Conservation (phyloP, 2,888 invertebrate genomes). For the Ophioninae sp. region DNA sequence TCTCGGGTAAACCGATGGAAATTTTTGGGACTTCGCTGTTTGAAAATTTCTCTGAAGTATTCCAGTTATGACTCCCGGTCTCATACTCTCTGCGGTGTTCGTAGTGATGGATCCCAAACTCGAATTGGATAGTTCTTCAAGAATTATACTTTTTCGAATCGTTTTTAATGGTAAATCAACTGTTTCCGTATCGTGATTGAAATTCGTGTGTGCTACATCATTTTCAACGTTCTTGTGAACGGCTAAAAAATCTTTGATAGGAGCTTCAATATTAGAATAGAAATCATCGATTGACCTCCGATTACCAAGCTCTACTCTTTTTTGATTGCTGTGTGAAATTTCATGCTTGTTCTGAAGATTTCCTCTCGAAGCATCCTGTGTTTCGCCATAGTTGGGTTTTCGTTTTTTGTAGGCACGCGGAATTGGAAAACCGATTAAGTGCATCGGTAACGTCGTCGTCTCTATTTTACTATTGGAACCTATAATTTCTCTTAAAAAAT, state of each 20-base stretch:
- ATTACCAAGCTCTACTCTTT: not conserved
- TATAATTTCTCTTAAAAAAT: not conserved
- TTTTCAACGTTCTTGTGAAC: not conserved
- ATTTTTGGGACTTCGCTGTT: constrained; percentile 8
- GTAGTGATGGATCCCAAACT: not conserved
- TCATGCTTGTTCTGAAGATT: not conserved
- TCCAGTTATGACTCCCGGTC: not conserved
- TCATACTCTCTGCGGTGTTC: not conserved
- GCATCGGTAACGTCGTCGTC: not conserved
- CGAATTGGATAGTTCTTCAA: not conserved
- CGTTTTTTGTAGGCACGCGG: not conserved
- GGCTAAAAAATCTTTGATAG: constrained; percentile 6
- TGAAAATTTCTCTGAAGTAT: constrained; percentile 27
- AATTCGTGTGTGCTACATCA: not conserved
- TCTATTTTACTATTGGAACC: not conserved
- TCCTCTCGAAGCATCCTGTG: not conserved
- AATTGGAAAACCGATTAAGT: not conserved
- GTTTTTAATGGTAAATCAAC: not conserved
- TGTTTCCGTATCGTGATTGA: not conserved
- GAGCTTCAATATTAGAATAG: constrained; percentile 5
- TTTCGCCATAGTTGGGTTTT: constrained; percentile 8
- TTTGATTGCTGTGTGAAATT: not conserved
- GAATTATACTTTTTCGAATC: constrained; percentile 15
- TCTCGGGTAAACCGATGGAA: constrained; percentile 50
- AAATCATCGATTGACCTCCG: not conserved